Conservation (phyloP, 2,113 vertebrate species). For the Ophthalmolycus amberensis region DNA sequence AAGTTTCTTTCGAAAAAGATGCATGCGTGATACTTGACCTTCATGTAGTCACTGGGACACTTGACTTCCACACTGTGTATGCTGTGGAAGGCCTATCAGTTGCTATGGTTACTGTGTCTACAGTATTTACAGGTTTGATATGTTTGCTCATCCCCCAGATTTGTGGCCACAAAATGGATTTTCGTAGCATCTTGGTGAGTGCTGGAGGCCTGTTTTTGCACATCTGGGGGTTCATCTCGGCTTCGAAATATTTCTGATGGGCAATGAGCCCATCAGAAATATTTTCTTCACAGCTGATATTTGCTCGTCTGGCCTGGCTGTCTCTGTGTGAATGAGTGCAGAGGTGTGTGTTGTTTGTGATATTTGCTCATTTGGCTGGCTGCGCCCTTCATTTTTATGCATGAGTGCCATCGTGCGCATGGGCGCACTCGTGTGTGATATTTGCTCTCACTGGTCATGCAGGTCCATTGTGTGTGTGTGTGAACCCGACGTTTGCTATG, state of each 20-base stretch:
- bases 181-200: background rate
- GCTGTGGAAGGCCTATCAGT: background rate
- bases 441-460: slow-evolving; percentile 48
- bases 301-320: slow-evolving; percentile 40
- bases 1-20: too few relatives aligned
- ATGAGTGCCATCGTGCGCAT: background rate
- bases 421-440: slow-evolving; percentile 16
- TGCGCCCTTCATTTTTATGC: slow-evolving; percentile 31
- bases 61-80: background rate
- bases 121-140: slow-evolving; percentile 7
- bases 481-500: background rate
- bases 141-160: background rate
- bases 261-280: background rate
- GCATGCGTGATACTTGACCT: background rate
- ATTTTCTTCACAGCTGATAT: slow-evolving; percentile 35
- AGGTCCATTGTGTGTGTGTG: slow-evolving; percentile 1
- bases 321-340: background rate
- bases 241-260: too few relatives aligned
- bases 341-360: slow-evolving; percentile 25
- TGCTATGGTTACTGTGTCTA: background rate
- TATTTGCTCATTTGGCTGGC: slow-evolving; percentile 54
- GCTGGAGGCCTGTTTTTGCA: background rate
- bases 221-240: background rate
- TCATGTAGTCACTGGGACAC: background rate
- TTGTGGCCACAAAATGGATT: slow-evolving; percentile 7